Evolutionary conservation across 2,797 vertebrate genomes (phyloP).

Genomic region (Hyperoplus lanceolatus): DNA sequence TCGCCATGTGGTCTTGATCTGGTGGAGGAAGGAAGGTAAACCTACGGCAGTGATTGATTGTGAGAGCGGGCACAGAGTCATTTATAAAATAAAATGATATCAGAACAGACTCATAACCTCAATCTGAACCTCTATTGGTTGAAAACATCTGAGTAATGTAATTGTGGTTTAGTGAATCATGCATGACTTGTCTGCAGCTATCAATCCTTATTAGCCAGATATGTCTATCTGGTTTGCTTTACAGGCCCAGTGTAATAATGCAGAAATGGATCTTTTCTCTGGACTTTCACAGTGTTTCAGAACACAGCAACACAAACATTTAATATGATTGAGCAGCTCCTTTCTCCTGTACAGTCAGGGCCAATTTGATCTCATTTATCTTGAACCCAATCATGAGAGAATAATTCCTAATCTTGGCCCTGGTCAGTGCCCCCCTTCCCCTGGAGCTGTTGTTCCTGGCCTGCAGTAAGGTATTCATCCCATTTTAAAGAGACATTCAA

Average conservation of each 20-base stretch:
- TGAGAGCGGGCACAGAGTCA: slow-evolving; percentile 35
- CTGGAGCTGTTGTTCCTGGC: slow-evolving; percentile 51
- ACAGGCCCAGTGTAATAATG: slow-evolving; percentile 2
- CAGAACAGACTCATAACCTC: slow-evolving; percentile 12
- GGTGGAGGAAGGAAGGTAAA: slow-evolving; percentile 33
- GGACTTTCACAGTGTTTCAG: neutral
- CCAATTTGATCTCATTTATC: slow-evolving; percentile 40
- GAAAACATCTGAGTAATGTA: slow-evolving; percentile 17
- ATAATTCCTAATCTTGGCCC: slow-evolving; percentile 25
- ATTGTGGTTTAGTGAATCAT: slow-evolving; percentile 20
- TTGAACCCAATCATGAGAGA: slow-evolving; percentile 29
- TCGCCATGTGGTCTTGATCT: slow-evolving; percentile 62
- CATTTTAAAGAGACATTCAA: slow-evolving; percentile 35
- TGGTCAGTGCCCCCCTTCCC: slow-evolving; percentile 12
- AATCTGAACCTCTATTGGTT: slow-evolving; percentile 32
- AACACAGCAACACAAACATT: neutral
- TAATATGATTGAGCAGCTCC: neutral
- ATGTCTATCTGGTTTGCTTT: slow-evolving; percentile 38
- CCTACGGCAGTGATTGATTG: slow-evolving; percentile 21
- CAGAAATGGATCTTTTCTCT: slow-evolving; percentile 9
- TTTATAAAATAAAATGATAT: slow-evolving; percentile 29
- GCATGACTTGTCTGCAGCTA: slow-evolving; percentile 12
- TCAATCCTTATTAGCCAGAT: slow-evolving; percentile 35
- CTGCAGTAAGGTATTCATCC: slow-evolving; percentile 11
- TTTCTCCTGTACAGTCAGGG: slow-evolving; percentile 4